Conservation (phyloP, 2,888 invertebrate species). For the Malthinus flaveolus region DNA sequence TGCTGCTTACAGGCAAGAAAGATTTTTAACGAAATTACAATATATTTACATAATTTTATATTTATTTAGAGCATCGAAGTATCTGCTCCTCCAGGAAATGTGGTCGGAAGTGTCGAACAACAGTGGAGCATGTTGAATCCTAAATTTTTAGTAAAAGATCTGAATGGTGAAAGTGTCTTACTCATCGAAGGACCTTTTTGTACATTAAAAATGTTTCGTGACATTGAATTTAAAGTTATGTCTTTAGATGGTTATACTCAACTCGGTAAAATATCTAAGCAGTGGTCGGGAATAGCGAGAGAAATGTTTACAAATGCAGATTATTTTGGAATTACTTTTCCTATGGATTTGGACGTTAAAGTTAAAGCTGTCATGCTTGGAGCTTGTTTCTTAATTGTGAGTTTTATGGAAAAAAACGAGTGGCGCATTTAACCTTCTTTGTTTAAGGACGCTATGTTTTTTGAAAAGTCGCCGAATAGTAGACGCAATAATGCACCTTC, state of each 20-base stretch:
- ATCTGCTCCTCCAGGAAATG: constrained; percentile 69
- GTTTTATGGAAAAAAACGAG: not conserved
- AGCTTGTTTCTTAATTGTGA: constrained; percentile 71
- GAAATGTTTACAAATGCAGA: constrained; percentile 10
- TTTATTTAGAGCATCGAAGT: constrained; percentile 66
- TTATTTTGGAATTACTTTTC: constrained; percentile 9
- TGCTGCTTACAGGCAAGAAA: constrained; percentile 70
- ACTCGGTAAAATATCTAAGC: constrained; percentile 81
- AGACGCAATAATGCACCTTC: not conserved
- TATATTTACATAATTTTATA: not conserved
- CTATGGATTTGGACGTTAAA: constrained; percentile 75
- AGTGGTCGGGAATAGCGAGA: constrained; percentile 71
- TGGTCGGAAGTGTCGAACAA: constrained; percentile 73
- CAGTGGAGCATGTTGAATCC: constrained; percentile 77
- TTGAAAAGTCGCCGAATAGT: not conserved
- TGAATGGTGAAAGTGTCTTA: constrained; percentile 72
- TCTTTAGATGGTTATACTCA: constrained; percentile 70
- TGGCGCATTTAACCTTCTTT: not conserved
- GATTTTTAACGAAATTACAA: not conserved
- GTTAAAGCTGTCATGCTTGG: constrained; percentile 74
- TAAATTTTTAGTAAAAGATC: constrained; percentile 73
- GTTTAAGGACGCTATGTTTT: constrained; percentile 2
- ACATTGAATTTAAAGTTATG: constrained; percentile 75
- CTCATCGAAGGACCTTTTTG: constrained; percentile 81
- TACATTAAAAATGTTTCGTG: constrained; percentile 79